A percentile compares a stretch with the other conserved stretches of the same genome.
Evolutionary conservation across 1,140 invertebrate species (phyloP).

Genomic region (Geopemphigus sp.): DNA sequence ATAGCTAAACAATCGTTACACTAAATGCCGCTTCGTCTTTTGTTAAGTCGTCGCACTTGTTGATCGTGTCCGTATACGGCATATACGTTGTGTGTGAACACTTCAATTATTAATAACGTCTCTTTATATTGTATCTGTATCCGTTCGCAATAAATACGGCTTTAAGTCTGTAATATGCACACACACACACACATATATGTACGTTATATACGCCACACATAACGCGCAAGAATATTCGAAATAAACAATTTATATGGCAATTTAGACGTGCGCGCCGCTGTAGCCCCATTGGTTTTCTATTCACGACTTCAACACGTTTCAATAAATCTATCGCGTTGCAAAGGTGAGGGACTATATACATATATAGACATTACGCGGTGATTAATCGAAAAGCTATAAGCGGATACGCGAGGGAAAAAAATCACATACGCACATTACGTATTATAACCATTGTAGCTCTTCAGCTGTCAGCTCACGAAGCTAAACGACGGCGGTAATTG

Average conservation of each 20-base stretch:
- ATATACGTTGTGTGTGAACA: neutral
- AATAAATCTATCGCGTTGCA: conserved; percentile 17
- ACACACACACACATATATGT: neutral
- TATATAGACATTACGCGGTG: neutral
- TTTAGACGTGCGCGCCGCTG: conserved; percentile 10
- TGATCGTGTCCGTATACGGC: neutral
- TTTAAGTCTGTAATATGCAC: neutral
- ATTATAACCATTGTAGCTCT: conserved; percentile 29
- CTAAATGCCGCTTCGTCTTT: neutral
- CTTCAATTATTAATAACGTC: conserved; percentile 15
- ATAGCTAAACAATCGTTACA: conserved; percentile 9
- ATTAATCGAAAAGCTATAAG: conserved; percentile 23
- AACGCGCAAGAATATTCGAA: neutral
- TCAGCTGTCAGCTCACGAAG: conserved; percentile 36
- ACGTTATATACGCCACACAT: neutral
- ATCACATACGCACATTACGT: neutral
- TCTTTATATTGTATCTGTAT: neutral
- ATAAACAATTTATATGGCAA: conserved; percentile 32
- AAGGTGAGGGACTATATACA: conserved; percentile 13
- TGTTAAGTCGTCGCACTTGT: conserved; percentile 15
- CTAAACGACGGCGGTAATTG: conserved; percentile 32
- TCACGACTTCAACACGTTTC: conserved; percentile 38
- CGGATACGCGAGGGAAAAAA: neutral
- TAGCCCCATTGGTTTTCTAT: conserved; percentile 37
- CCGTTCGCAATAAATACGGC: neutral